Evolutionary conservation across 2,113 vertebrate species (phyloP), one percentile per base, ranked within the genome.

Genomic region (Limnothrissa miodon): DNA sequence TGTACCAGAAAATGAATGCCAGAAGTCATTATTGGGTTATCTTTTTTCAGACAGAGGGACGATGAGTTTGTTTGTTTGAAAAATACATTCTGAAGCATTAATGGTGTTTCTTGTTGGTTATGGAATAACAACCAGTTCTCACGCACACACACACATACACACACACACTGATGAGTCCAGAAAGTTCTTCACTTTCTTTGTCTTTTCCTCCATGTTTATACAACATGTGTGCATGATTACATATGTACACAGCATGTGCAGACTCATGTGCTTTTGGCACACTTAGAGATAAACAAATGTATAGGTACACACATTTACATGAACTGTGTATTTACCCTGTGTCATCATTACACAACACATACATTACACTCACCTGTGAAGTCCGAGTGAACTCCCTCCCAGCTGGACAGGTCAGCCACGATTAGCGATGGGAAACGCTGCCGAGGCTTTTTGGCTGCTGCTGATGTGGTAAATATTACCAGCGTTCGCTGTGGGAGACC

Each of bases 401-500:
- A 70, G 62, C 62, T 36, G 29, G 62, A 53, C 62, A 70, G 62
- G 62, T 70, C 33, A 70, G 10, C 62, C 33, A 15, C 15, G 62
- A 70, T 11, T 29, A 17, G 25, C 15, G 62, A 70, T 17, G 13
- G 62, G 62, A 29, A 2, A 3, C 1, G 6, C 62, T 70, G 62
- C 62, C 62, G 36, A 70, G 29, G 10, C 62, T 29, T 70, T 21
- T 62, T 10, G 62, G 62, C 25, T 39, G 56, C 29, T 13, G 82
- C n/a, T 66, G 78, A 66, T 78, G 48, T 85, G 80, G 45, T 48
- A 78, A 74, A 44, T 78, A 78, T 80, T 51, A 82, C 80, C 82
- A 81, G 79, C 78, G 25, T 79, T 62, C 84, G 79, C 78, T 51
- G 45, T 53, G 84, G 70, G 81, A 87, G 70, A 84, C 80, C 78